Base-by-base conservation (phyloP, 2,113 vertebrate species). In the Andinoacara biseriatus region DNA sequence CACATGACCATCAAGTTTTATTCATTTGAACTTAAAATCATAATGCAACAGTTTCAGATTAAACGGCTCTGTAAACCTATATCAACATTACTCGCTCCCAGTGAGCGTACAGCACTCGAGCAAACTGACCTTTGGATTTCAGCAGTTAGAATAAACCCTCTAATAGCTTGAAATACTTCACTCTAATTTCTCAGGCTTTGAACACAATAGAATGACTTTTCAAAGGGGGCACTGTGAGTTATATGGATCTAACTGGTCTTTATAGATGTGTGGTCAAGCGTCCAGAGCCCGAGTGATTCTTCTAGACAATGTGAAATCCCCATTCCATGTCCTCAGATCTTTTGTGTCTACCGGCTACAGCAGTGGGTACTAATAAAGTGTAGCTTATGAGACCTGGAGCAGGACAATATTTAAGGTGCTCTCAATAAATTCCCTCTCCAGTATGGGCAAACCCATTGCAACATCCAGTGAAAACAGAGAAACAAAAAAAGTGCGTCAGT, bases 181-280 rank as follows among this genome's bases (percentile, higher is more conserved):
- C 85, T 89, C 84, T 86, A 76, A 91, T 87, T 90, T 89, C 81
- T 85, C 80, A 80, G 80, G 78, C 76, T 87, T 89, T 81, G 17
- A 78, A 82, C 79, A 92, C 86, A 93, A 92, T 88, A 49, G 80
- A 92, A 76, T 84, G 81, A 85, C 82, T 85, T 91, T 94, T 93
- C 90, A 92, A 94, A 94, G 83, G 85, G 76, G 29, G 13, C 67
- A 78, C 88, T 91, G 77, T 75, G 88, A 83, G 84, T 92, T 93
- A 86, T 89, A 90, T 92, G 86, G 86, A 90, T 90, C 89, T 88
- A 86, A 89, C 78, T 79, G 62, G 84, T 86, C 72, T 92, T 92
- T 94, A 89, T 91, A 65, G 82, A 87, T 92, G 91, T 93, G 89
- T 94, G 88, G 88, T 91, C 92, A 94, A 93, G 91, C 87, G 10